Evolutionary conservation across 2,888 invertebrate genomes (phyloP).

Genomic region (Nasonovia ribisnigri): DNA sequence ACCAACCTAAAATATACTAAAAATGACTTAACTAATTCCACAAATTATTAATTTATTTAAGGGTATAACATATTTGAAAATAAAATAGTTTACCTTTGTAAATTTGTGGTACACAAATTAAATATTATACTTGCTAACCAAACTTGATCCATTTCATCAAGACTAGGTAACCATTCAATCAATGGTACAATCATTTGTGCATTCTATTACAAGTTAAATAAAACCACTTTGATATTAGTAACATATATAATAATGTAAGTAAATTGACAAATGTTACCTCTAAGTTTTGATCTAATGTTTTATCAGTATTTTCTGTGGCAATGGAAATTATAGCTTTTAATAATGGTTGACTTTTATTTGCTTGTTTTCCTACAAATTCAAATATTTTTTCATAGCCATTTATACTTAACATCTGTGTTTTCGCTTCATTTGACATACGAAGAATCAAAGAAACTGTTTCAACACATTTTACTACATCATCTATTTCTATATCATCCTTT

Average conservation of each 20-base stretch:
- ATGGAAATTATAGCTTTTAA: conserved; percentile 72
- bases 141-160: conserved; percentile 71
- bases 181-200: conserved; percentile 73
- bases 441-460: conserved; percentile 61
- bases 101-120: conserved; percentile 72
- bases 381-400: conserved; percentile 71
- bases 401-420: conserved; percentile 69
- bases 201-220: conserved; percentile 69
- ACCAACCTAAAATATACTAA: background rate
- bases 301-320: conserved; percentile 70
- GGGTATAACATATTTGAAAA: background rate
- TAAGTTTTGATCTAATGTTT: conserved; percentile 65
- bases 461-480: conserved; percentile 57
- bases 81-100: conserved; percentile 68
- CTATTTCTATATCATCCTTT: conserved; percentile 43
- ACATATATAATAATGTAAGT: background rate
- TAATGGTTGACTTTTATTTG: conserved; percentile 71
- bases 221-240: background rate
- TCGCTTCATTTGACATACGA: conserved; percentile 62
- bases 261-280: conserved; percentile 49
- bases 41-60: background rate
- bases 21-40: conserved; percentile 22
- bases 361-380: conserved; percentile 71
- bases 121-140: conserved; percentile 71
- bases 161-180: conserved; percentile 73